Evolutionary conservation across 2,888 invertebrate genomes (phyloP).

Genomic region (Cryptocephalus primarius): DNA sequence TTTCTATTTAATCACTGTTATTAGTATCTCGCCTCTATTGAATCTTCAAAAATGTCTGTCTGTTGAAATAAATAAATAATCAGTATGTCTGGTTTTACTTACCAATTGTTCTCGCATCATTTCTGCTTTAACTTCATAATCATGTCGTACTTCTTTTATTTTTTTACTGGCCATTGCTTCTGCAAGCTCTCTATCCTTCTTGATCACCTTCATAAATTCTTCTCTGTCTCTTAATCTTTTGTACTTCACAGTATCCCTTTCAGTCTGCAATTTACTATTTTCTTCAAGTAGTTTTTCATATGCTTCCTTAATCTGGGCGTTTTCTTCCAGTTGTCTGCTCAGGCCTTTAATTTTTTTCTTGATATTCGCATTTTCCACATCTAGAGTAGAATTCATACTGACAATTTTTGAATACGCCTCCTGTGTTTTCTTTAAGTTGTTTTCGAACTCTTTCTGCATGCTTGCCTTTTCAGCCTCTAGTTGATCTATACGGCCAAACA

Average conservation of each 20-base stretch:
- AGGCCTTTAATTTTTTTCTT: slow-evolving; percentile 22
- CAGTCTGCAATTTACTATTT: slow-evolving; percentile 29
- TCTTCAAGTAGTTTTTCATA: slow-evolving; percentile 34
- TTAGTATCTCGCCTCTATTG: no score
- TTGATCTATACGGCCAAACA: slow-evolving; percentile 17
- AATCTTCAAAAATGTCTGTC: no score
- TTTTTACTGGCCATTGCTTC: slow-evolving; percentile 33
- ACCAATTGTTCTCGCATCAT: slow-evolving; percentile 76
- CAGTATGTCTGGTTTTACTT: slow-evolving; percentile 32
- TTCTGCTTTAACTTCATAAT: slow-evolving; percentile 65
- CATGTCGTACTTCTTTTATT: slow-evolving; percentile 46
- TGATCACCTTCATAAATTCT: slow-evolving; percentile 28
- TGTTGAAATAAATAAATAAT: not conserved
- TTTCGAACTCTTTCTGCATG: slow-evolving; percentile 12
- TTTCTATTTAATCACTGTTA: no score
- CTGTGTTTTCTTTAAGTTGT: slow-evolving; percentile 15
- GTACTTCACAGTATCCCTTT: slow-evolving; percentile 32
- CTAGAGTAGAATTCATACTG: slow-evolving; percentile 27
- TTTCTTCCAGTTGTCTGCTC: slow-evolving; percentile 15
- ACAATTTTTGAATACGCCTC: slow-evolving; percentile 28
- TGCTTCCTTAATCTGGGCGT: slow-evolving; percentile 27
- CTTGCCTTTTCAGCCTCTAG: slow-evolving; percentile 17
- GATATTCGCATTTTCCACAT: slow-evolving; percentile 27
- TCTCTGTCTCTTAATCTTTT: slow-evolving; percentile 31
- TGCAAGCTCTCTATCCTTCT: slow-evolving; percentile 26